Evolutionary conservation across 2,888 invertebrate species (phyloP), one percentile per base, ranked within the genome.

Genomic region (Camptogramma bilineatum): DNA sequence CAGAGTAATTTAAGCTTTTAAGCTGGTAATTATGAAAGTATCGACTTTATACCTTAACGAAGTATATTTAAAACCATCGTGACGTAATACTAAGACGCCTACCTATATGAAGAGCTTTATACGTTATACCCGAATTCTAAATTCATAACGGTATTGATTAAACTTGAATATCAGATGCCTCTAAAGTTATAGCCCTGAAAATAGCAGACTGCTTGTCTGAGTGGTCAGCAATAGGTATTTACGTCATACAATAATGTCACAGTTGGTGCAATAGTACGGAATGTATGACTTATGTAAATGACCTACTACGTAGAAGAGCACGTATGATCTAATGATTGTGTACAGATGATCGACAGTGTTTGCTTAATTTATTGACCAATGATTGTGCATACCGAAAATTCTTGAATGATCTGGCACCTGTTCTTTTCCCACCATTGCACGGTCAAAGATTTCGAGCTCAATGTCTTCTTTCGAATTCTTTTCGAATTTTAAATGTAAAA

Each of bases 141-240:
- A 21, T 48, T 48, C 1, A 48, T 21, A 48, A 19, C 21, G 13
- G 21, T 47, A 47, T 47, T 16, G 16, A 44, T 17, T 44, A 39
- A 10, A 8, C 21, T 48, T 10, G 9, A 21, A 48, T 48, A n/a
- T 21, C 10, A 13, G 10, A 47, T 19, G 21, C 19, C 9, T 48
- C 47, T 46, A 18, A 18, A 46, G 28, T 28, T 46, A 28, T 53
- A 28, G 54, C 52, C 52, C 31, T 51, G 51, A 59, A 47, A 39
- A 31, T 52, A 52, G 18, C 34, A 52, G 52, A 52, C 52, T 18
- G 52, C 52, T 31, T 52, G 52, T 52, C 52, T 34, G 34, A 52
- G 13, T 39, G 39, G 34, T 17, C 31, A 13, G 19, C 28, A n/a
- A 17, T 34, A 52, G 50, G 50, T 17, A 17, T 52, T 18, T 51